Base-by-base conservation (phyloP, 1,140 invertebrate species). In the Drosophila arizonae region DNA sequence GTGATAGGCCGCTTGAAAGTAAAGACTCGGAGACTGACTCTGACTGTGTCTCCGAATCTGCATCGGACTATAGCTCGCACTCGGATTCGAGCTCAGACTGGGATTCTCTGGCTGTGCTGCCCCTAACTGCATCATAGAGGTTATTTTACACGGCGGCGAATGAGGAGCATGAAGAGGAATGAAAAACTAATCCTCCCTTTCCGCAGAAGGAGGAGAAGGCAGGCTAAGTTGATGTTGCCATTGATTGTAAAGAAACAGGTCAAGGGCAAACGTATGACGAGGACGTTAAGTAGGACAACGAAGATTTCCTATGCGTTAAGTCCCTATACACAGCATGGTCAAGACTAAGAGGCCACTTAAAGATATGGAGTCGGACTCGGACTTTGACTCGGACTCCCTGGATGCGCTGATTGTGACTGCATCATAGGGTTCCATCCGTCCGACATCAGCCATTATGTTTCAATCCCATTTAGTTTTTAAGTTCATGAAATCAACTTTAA, bases 251-350 rank as follows among this genome's bases (percentile, higher is more conserved):
- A 13, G 26, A 26, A 15, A 8, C 51, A 41, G 10, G 43, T 8
- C 46, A 54, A 5, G 46, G 60, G 13, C 1, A 41, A 36, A 62
- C 15, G 13, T 57, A 56, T 26, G 71, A 73, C 4, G 75, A 86
- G 24, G 81, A 86, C 9, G 71, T 69, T 33, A 48, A 76, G 24
- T 57, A 87, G 21, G 81, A 87, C 33, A 68, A 41, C 26, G 81
- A 86, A 6, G 78, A 86, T 51, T 86, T 86, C 39, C 65, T 11
- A 39, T 39, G 36, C 36, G 10, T 39, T 39, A 39, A 39, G 10
- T 11, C 10, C 36, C 10, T 10, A 11, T 39, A 39, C 36, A 39
- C 36, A 39, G 11, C 11, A 39, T 11, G 36, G 10, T 39, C 36
- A 39, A 11, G 36, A 39, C 0, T 13, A 10, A 39, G 10, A 4